Percentiles rank a stretch among this genome's conserved stretches.
These are phyloP conservation scores for Drosophila acutilabella DNA, from an alignment of 2,888 invertebrate genomes.

Conservation along the genomic window DNA sequence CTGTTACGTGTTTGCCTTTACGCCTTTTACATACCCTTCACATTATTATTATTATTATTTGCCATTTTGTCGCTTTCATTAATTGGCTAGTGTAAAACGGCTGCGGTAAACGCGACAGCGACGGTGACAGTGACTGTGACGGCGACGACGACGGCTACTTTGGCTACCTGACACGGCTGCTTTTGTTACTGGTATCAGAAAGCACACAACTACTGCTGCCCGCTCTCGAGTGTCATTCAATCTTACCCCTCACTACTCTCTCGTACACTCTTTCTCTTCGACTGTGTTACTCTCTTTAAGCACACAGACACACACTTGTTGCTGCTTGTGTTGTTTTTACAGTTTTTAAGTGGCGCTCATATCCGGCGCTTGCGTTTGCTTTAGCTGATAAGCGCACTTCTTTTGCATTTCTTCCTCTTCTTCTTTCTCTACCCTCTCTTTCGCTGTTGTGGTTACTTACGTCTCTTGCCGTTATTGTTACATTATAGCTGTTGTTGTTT, in stretches of 20 bases:
- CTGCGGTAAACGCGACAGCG: constrained; percentile 22
- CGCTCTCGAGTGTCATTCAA: constrained; percentile 31
- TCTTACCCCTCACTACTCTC: constrained; percentile 6
- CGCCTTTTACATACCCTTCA: constrained; percentile 68
- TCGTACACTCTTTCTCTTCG: constrained; percentile 10
- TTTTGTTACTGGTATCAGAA: constrained; percentile 62
- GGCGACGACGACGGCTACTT: constrained; percentile 13
- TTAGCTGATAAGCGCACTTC: constrained; percentile 77
- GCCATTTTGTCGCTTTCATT: constrained; percentile 77
- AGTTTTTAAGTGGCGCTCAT: constrained; percentile 81
- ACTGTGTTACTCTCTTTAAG: constrained; percentile 21
- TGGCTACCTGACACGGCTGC: constrained; percentile 67
- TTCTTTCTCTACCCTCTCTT: not conserved
- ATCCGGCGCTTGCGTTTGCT: constrained; percentile 76
- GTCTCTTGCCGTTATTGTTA: constrained; percentile 27
- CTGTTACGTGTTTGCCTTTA: constrained; percentile 55
- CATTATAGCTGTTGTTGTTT: constrained; percentile 20
- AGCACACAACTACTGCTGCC: constrained; percentile 33
- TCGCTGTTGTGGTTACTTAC: constrained; percentile 23
- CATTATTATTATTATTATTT: constrained; percentile 70
- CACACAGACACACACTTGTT: constrained; percentile 63
- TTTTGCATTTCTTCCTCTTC: constrained; percentile 24
- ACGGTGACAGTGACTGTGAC: constrained; percentile 18
- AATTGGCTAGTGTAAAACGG: constrained; percentile 70
- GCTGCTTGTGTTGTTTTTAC: constrained; percentile 70